Percentiles rank a stretch among this genome's conserved stretches.
Conservation (phyloP, 1,140 invertebrate species). For the Macrosteles quadrilineatus region DNA sequence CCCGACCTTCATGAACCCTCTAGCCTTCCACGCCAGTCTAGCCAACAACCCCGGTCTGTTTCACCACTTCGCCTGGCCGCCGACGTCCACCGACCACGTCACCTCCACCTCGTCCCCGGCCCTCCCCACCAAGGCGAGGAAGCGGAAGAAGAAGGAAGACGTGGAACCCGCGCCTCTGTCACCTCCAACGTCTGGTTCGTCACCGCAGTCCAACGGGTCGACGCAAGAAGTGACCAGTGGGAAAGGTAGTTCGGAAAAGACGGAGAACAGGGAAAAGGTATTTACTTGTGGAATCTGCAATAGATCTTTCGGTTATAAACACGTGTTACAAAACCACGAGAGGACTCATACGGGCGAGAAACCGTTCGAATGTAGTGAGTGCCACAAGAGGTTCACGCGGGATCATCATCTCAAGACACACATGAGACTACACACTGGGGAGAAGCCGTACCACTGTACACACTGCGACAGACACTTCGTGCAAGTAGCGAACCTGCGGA, state of each 20-base stretch:
- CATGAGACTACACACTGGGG: constrained; percentile 89
- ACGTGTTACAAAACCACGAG: constrained; percentile 94
- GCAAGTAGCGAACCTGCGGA: constrained; percentile 89
- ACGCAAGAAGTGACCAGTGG: constrained; percentile 12
- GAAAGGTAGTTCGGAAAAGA: constrained; percentile 23
- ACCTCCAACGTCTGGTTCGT: constrained; percentile 36
- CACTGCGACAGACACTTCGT: constrained; percentile 92
- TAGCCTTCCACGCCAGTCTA: constrained; percentile 30
- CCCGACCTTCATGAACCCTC: constrained; percentile 29
- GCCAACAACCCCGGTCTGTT: constrained; percentile 16
- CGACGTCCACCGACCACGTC: constrained; percentile 15
- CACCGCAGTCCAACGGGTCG: constrained; percentile 31
- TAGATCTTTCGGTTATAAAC: constrained; percentile 90
- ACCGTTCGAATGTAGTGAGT: constrained; percentile 93
- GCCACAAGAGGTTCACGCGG: constrained; percentile 93
- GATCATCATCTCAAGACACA: constrained; percentile 95
- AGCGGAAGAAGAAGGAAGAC: constrained; percentile 23
- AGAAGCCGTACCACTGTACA: constrained; percentile 89
- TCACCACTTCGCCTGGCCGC: constrained; percentile 7
- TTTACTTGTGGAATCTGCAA: constrained; percentile 88
- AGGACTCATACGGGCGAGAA: constrained; percentile 96
- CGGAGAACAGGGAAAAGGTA: constrained; percentile 68
- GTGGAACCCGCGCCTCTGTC: constrained; percentile 32
- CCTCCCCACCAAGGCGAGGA: background rate
- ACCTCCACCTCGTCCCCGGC: background rate